Percentiles rank a stretch among this genome's conserved stretches.
phyloP scores from a whole-genome alignment of 2,113 vertebrate species.

The Rafetus swinhoei region DNA sequence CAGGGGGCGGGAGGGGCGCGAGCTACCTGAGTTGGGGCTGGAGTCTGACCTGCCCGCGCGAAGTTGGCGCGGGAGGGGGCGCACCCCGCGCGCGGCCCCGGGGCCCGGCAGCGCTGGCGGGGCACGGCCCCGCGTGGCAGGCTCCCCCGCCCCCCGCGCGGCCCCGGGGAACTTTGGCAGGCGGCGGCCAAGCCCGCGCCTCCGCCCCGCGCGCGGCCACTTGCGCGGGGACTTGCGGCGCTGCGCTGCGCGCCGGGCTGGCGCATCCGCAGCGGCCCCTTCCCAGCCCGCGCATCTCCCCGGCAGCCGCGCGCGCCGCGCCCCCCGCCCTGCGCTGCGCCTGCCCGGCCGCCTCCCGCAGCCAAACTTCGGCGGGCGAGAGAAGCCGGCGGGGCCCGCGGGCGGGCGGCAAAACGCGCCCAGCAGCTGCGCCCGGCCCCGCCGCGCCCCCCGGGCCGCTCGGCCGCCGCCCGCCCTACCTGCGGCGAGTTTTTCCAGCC shows the following conservation, averaged over 20 bases:
- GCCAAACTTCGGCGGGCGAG: constrained; percentile 50
- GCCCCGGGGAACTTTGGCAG: background rate
- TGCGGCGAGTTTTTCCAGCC: constrained; percentile 88
- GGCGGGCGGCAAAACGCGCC: constrained; percentile 17
- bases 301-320: background rate
- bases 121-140: too few species aligned
- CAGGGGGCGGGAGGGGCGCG: too few species aligned
- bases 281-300: background rate
- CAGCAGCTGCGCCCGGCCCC: background rate
- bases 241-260: constrained; percentile 51
- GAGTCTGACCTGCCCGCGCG: background rate
- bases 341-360: constrained; percentile 56
- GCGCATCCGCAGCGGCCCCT: constrained; percentile 16
- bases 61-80: constrained; percentile 9
- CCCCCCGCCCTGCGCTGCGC: constrained; percentile 11
- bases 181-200: background rate
- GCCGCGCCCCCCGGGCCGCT: constrained; percentile 44
- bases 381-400: background rate
- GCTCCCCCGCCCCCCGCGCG: too few species aligned
- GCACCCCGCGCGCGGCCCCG: too few species aligned
- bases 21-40: too few species aligned
- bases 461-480: constrained; percentile 82
- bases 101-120: too few species aligned
- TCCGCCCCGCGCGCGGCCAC: background rate
- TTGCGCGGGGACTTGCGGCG: constrained; percentile 20